phyloP scores from a whole-genome alignment of 2,888 invertebrate genomes.

The Agrotis exclamationis region DNA sequence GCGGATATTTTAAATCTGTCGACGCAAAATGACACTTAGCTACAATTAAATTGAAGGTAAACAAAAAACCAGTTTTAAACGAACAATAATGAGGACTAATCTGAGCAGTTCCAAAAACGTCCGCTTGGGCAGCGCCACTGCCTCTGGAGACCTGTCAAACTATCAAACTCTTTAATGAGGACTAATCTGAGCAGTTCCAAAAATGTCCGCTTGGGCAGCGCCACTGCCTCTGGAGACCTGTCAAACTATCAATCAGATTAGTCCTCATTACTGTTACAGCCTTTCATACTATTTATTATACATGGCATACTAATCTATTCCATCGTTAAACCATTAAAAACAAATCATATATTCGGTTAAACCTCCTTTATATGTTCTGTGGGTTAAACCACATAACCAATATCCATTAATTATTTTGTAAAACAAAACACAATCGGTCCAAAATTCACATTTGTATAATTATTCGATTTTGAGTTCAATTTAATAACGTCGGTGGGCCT shows the following conservation, averaged over 20 bases:
- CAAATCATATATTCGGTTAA: constrained; percentile 1
- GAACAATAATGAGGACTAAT: too few relatives aligned
- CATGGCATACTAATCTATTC: not conserved
- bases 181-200: too few relatives aligned
- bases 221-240: too few relatives aligned
- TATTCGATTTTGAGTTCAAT: constrained; percentile 34
- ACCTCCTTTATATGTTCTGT: too few relatives aligned
- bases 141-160: too few relatives aligned
- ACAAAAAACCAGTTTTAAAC: not conserved
- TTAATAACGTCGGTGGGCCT: constrained; percentile 5
- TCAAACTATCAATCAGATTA: too few relatives aligned
- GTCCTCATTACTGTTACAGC: not conserved
- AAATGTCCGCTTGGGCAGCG: too few relatives aligned
- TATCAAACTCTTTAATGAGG: too few relatives aligned
- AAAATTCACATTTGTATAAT: constrained; percentile 29
- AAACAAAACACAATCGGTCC: constrained; percentile 29
- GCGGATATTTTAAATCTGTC: not conserved
- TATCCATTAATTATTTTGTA: constrained; percentile 31
- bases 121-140: too few relatives aligned
- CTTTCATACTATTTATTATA: not conserved
- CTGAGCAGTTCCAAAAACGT: too few relatives aligned
- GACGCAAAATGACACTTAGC: too few relatives aligned
- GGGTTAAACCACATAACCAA: constrained; percentile 17
- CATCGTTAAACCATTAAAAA: constrained; percentile 6
- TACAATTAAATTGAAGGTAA: not conserved